Base-by-base conservation (phyloP, 2,888 invertebrate genomes). In the Caenorhabditis sp. region DNA sequence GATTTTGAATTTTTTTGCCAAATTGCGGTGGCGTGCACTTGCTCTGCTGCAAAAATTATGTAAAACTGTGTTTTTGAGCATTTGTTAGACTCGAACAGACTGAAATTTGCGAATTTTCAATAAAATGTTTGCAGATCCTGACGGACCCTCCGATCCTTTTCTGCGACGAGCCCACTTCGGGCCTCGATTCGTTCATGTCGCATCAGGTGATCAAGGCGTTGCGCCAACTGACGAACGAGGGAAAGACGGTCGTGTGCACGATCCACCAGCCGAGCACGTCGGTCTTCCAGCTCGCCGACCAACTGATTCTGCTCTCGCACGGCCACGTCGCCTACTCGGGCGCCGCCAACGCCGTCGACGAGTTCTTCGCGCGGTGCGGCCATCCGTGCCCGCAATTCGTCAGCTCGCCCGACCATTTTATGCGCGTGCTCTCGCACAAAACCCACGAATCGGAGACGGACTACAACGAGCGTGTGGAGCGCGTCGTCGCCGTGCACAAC, bases 231-330 rank as follows among this genome's bases (percentile, higher is more conserved):
- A 46, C 65, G 9, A 73, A 82, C 6, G 89, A 93, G 84, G 95
- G 95, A 24, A 95, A 95, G 90, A 95, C 95, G 0, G 93, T 96
- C 58, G 92, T 97, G 22, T 93, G 94, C 86, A 96, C 96, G 1
- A 94, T 97, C 80, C 96, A 96, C 90, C 96, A 97, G 90, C 96
- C 96, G 0, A 94, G 94, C 0, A 95, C 95, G 0, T 95, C 96
- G 89, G 89, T 91, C 20, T 96, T 94, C 89, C 93, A 94, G 17
- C 92, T 95, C 91, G 96, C 96, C 88, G 95, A 96, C 27, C 70
- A 59, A 37, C 66, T 84, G 2, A 79, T 83, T 17, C 80, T 85
- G 13, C 62, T 84, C 62, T 77, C 79, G 0, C 46, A 72, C 27
- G 85, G 85, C 3, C 58, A 78, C 52, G 68, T 83, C 2, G 82